phyloP scores from a whole-genome alignment of 2,113 vertebrate genomes.

The Desmodus rotundus region DNA sequence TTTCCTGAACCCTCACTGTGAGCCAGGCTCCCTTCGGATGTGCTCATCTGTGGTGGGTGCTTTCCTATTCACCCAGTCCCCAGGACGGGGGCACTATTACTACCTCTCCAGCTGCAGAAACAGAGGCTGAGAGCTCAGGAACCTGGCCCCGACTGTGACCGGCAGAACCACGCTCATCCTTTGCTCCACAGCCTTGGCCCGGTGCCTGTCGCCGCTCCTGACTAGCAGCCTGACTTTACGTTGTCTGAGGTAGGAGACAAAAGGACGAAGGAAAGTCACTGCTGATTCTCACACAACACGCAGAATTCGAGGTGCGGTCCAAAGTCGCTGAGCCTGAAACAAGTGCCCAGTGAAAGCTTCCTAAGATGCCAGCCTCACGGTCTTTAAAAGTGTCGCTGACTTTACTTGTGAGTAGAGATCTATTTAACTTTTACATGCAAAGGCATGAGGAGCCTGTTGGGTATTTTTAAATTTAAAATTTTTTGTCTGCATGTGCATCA shows the following conservation, averaged over 20 bases:
- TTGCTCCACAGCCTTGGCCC: background rate
- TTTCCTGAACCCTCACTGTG: background rate
- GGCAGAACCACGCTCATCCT: background rate
- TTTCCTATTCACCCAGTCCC: background rate
- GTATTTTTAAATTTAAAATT: background rate
- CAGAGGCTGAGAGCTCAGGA: background rate
- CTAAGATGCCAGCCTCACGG: background rate
- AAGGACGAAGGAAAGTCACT: background rate
- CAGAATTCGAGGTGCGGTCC: background rate
- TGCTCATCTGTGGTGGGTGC: background rate
- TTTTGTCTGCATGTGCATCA: background rate
- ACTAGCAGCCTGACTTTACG: background rate
- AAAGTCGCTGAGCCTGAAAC: background rate
- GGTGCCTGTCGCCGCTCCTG: background rate
- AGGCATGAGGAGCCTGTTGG: background rate
- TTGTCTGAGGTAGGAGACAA: background rate
- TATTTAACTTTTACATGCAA: background rate
- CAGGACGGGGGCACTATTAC: background rate
- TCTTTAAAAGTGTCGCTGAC: background rate
- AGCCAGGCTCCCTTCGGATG: background rate
- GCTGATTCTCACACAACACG: background rate
- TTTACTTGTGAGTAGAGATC: background rate
- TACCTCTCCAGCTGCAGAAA: background rate
- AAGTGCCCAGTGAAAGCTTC: background rate
- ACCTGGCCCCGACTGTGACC: fast-evolving